Base-by-base conservation (phyloP, 2,797 vertebrate genomes). In the Chelon auratus region DNA sequence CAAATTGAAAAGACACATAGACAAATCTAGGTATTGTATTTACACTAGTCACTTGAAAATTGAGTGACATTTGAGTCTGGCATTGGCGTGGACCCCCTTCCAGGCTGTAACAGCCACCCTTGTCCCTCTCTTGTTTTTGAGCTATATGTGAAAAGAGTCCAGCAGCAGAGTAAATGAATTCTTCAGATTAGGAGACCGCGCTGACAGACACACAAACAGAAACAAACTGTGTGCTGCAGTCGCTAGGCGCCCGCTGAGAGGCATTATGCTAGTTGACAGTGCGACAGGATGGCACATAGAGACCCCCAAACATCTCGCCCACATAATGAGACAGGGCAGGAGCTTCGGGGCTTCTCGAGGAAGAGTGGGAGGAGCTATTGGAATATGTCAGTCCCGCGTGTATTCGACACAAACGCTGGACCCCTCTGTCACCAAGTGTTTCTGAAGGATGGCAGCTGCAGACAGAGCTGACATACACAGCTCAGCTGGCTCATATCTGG, bases 251-350 rank as follows among this genome's bases (percentile, higher is more conserved):
- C 88, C 83, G 77, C 89, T 88, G 92, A 93, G 91, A 93, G 80
- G 72, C 84, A 86, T 91, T 90, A 88, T 84, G 91, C 75, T 80
- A 70, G 80, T 91, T 93, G 93, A 93, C 92, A 93, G 82, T 73
- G 78, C 75, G 84, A 90, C 85, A 86, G 83, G 80, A 85, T 82
- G 74, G 83, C 85, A 80, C 84, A 75, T 72, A 82, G 85, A 91
- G 85, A 86, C 89, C 89, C 89, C 88, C 85, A 92, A 94, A 94
- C 91, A 92, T 87, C 85, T 90, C 82, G 72, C 89, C 87, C 87
- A 89, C 81, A 85, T 95, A 93, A 95, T 93, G 91, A 94, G 93
- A 91, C 74, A 76, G 91, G 87, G 89, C 90, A 87, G 77, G 82
- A 87, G 82, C 83, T 37, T 11, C 59, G 78, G 77, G 86, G 83